Percentiles rank a stretch among this genome's conserved stretches.
Conservation (phyloP, 2,888 invertebrate genomes). For the Protodeltote pygarga region DNA sequence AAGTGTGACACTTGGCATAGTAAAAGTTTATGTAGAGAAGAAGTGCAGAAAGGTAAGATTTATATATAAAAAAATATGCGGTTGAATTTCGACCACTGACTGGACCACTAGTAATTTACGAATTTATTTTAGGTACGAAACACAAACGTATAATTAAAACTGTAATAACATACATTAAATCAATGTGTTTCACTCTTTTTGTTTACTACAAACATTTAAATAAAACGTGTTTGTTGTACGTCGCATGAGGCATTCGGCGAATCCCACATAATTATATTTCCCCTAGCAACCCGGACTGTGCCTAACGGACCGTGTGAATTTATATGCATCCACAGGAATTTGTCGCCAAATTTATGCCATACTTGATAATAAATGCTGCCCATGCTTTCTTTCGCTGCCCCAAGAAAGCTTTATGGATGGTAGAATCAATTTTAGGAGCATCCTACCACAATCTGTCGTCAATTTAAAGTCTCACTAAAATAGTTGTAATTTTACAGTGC, state of each 20-base stretch:
- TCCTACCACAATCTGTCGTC: too few relatives aligned
- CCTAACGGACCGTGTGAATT: slow-evolving; percentile 32
- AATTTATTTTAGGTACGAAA: too few relatives aligned
- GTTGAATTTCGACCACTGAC: too few relatives aligned
- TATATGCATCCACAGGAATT: slow-evolving; percentile 38
- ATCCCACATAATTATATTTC: slow-evolving; percentile 37
- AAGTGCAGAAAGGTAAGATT: too few relatives aligned
- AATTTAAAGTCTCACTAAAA: too few relatives aligned
- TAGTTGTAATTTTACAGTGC: too few relatives aligned
- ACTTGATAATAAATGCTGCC: slow-evolving; percentile 12
- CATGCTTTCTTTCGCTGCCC: not conserved
- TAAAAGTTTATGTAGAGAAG: too few relatives aligned
- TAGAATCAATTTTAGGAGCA: too few relatives aligned
- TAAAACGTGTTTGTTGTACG: slow-evolving; percentile 10
- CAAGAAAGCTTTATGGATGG: not conserved
- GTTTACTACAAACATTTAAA: slow-evolving; percentile 20
- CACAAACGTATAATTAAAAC: slow-evolving; percentile 11
- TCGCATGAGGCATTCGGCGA: slow-evolving; percentile 1
- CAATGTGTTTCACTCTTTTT: slow-evolving; percentile 5
- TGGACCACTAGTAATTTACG: too few relatives aligned
- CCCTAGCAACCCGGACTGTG: slow-evolving; percentile 4
- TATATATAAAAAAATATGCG: too few relatives aligned
- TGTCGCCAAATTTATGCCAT: slow-evolving; percentile 28
- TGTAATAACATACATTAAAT: too few relatives aligned
- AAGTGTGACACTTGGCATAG: too few relatives aligned